phyloP scores from a whole-genome alignment of 2,888 invertebrate species.

The Gonocerus acuteangulatus region DNA sequence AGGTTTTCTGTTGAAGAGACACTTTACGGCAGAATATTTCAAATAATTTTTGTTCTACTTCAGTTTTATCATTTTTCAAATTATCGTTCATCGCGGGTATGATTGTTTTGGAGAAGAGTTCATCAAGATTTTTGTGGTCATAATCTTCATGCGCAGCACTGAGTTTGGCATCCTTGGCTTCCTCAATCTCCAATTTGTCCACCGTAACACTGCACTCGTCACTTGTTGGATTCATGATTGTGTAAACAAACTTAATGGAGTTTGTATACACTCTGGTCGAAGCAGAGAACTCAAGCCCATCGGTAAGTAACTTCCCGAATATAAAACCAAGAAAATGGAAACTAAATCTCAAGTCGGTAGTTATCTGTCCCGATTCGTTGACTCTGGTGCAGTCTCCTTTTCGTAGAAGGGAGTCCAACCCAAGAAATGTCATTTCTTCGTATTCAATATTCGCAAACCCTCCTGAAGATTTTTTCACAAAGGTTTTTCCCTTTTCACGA shows the following conservation, averaged over 20 bases:
- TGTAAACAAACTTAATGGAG: background rate
- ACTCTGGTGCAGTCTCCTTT: background rate
- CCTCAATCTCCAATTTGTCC: background rate
- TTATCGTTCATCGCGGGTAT: background rate
- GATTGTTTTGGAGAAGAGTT: background rate
- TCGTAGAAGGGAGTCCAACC: background rate
- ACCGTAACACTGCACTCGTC: background rate
- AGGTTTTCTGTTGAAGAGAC: too few relatives aligned
- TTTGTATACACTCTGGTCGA: background rate
- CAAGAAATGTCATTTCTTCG: background rate
- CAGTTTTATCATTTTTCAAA: background rate
- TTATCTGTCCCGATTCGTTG: background rate
- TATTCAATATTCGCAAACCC: too few relatives aligned
- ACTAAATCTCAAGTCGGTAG: background rate
- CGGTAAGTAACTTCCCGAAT: background rate
- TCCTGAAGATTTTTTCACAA: too few relatives aligned
- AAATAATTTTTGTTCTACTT: too few relatives aligned
- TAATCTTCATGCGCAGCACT: background rate
- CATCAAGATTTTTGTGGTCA: background rate
- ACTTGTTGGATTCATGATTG: background rate
- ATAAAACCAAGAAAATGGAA: background rate
- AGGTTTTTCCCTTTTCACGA: too few relatives aligned
- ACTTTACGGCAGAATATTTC: too few relatives aligned
- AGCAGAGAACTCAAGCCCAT: background rate
- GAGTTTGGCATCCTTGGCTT: background rate